Base-by-base conservation (phyloP, 1,140 invertebrate species). In the Cylas formicarius region DNA sequence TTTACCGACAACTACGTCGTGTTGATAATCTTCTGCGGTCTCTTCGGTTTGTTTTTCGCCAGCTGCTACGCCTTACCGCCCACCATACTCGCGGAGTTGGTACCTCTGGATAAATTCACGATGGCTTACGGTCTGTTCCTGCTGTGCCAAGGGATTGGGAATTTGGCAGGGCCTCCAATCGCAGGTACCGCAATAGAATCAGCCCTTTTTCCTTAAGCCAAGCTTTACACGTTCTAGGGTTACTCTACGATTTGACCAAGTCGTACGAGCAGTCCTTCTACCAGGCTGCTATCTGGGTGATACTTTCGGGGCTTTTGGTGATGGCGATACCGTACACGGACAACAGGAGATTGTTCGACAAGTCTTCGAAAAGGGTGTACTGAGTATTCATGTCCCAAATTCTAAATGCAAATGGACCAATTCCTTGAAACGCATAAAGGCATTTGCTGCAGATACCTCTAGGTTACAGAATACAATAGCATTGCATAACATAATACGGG, bases 1-100 rank as follows among this genome's bases (percentile, higher is more conserved):
- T 69, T 80, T 17, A 73, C 74, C 0, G 65, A 70, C 33, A 78
- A 74, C 44, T 82, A 82, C 50, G 69, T 68, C 35, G 53, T 76
- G 4, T 50, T 85, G 14, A 65, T 76, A 5, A 28, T 69, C 1
- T 74, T 72, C 32, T 76, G 74, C 24, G 72, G 75, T 1, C 65
- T 83, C 7, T 93, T 90, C 61, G 89, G 89, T 1, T 70, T 91
- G 4, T 84, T 82, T 31, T 90, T 91, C 55, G 85, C 87, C 9
- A 89, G 87, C 48, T 88, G 79, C 29, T 90, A 89, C 60, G 86
- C 86, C 1, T 83, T 92, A 40, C 89, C 87, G 0, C 86, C 89
- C 0, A 82, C 86, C 51, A 89, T 93, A 57, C 66, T 91, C 31
- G 87, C 87, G 3, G 78, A 89, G 56, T 56, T 89, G 28, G 81